Base-by-base conservation (phyloP, 1,140 invertebrate genomes). In the Linepithema humile region DNA sequence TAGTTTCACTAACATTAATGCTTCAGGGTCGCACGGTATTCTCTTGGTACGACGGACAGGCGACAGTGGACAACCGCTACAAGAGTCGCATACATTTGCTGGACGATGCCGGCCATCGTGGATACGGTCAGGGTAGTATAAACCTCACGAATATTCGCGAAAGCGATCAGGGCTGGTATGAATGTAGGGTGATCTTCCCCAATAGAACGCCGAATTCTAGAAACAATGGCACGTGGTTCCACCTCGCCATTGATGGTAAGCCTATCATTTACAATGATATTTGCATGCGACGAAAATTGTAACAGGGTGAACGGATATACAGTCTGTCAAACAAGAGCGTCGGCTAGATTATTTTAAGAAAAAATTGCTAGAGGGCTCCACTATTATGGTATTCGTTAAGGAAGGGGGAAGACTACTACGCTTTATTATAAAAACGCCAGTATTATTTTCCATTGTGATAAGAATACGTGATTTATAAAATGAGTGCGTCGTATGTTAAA, bases 131-230 rank as follows among this genome's bases (percentile, higher is more conserved):
- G 85, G 98, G 97, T 48, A 98, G 98, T 85, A 96, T 98, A 89
- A 98, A 98, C 94, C 94, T 99, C 67, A 98, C 97, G n/a, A 96
- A 97, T 62, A 98, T 99, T 86, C 95, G 97, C 78, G 97, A 98
- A 92, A 96, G 96, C 48, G 98, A 99, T 94, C 96, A 97, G 87
- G 98, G 98, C 69, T 98, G 97, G 96, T 99, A 98, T 94, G 97
- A 98, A 93, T 99, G 98, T 93, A 96, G 96, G 90, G 96, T 99
- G 15, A 96, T 97, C 85, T 98, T 98, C 92, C 97, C 98, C 38
- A 98, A 98, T 92, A 96, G 98, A 82, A 96, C 97, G 43, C 98
- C 98, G 4, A 96, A 95, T 87, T 96, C 96, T 3, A 95, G 97
- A 48, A 97, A 97, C 90, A 98, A 98, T 94, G 98, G 98, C 17